These are phyloP conservation scores for Chromis chromis DNA, from an alignment of 2,797 vertebrate species.

Conservation along the genomic window DNA sequence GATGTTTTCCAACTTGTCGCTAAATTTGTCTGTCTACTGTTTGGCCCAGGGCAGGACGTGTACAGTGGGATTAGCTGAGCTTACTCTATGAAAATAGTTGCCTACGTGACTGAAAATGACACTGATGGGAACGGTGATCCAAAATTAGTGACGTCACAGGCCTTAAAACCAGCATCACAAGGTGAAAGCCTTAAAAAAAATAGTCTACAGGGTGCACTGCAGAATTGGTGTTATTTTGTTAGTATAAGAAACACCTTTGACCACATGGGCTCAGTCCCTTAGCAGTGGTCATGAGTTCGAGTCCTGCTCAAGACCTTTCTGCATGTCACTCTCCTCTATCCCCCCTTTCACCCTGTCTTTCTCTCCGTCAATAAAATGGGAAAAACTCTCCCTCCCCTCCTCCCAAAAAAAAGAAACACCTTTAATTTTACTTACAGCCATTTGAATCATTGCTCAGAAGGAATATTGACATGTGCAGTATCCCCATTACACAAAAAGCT, in stretches of 20 bases:
- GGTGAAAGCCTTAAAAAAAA: neutral
- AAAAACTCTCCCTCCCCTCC: no score
- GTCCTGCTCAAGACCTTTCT: no score
- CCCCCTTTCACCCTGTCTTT: no score
- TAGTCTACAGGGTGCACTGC: no score
- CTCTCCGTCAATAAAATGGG: no score
- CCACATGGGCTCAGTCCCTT: no score
- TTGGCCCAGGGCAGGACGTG: neutral
- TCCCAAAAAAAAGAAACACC: no score
- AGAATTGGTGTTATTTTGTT: no score
- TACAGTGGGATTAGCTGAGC: neutral
- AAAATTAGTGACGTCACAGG: neutral
- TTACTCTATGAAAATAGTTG: neutral
- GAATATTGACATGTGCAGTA: neutral
- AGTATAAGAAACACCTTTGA: neutral
- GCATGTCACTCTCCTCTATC: no score
- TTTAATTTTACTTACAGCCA: neutral
- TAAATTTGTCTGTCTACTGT: neutral
- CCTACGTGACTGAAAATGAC: neutral
- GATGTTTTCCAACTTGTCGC: neutral
- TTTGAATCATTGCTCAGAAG: neutral
- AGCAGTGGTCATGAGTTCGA: no score
- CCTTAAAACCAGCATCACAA: neutral
- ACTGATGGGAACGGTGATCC: neutral
- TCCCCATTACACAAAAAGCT: neutral